phyloP scores from a whole-genome alignment of 2,888 invertebrate genomes.

The Caenorhabditis sinica region DNA sequence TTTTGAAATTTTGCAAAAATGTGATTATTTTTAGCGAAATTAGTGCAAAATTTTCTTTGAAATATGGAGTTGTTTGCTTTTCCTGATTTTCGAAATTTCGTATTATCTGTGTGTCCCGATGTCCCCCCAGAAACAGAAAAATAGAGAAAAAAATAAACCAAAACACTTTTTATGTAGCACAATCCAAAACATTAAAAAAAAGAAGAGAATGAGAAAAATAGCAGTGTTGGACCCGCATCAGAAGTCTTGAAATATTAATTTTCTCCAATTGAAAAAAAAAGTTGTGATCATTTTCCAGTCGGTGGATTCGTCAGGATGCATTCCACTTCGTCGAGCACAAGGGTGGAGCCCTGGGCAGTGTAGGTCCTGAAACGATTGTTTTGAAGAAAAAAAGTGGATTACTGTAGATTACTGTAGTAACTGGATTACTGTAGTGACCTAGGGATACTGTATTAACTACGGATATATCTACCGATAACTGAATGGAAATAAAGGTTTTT shows the following conservation, averaged over 20 bases:
- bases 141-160: no score
- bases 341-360: constrained; percentile 13
- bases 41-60: no score
- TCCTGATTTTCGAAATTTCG: no score
- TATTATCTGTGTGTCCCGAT: not conserved
- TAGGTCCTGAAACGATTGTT: constrained; percentile 15
- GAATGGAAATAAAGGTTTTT: no score
- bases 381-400: not conserved
- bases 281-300: not conserved
- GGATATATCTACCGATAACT: no score
- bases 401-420: no score
- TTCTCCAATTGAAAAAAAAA: not conserved
- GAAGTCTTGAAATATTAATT: not conserved
- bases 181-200: not conserved
- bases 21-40: no score
- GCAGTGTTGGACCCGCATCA: not conserved
- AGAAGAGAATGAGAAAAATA: not conserved
- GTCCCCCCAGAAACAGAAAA: not conserved
- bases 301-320: constrained; percentile 67
- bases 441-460: no score
- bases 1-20: not conserved
- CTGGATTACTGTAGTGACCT: no score
- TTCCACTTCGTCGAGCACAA: constrained; percentile 52
- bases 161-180: not conserved
- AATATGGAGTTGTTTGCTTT: no score